Evolutionary conservation across 1,140 invertebrate genomes (phyloP).

Genomic region (Drosophila kikkawai): DNA sequence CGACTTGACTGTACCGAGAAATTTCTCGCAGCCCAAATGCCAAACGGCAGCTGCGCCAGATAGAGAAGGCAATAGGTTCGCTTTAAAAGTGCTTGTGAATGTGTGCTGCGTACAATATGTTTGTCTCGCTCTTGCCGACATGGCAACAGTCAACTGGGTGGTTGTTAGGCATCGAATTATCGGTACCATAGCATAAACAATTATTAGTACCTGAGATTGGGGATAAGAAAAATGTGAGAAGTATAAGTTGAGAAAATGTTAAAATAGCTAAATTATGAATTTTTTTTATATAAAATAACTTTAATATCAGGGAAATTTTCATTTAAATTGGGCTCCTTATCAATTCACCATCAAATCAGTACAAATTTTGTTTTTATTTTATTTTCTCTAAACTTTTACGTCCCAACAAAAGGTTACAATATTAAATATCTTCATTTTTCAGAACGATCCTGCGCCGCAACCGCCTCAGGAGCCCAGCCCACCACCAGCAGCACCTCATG

Average conservation of each 20-base stretch:
- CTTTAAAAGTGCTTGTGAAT: background rate
- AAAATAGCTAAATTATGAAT: too few relatives aligned
- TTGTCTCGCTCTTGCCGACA: constrained; percentile 41
- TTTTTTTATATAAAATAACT: too few relatives aligned
- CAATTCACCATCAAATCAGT: too few relatives aligned
- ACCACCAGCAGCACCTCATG: constrained; percentile 75
- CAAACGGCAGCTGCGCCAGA: constrained; percentile 21
- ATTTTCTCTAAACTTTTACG: too few relatives aligned
- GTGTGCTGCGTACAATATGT: background rate
- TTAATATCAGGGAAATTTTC: too few relatives aligned
- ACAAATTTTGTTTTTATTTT: too few relatives aligned
- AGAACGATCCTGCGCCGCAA: constrained; percentile 80
- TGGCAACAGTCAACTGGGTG: constrained; percentile 33
- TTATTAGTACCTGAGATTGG: constrained; percentile 4
- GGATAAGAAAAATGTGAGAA: background rate
- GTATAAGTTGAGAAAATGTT: background rate
- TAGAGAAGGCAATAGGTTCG: constrained; percentile 10
- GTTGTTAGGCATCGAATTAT: constrained; percentile 42
- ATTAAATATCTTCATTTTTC: constrained; percentile 4
- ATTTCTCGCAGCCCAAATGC: constrained; percentile 61
- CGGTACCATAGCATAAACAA: constrained; percentile 22
- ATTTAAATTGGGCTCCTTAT: too few relatives aligned
- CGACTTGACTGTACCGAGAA: constrained; percentile 75
- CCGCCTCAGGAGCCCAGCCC: constrained; percentile 70
- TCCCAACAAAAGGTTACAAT: too few relatives aligned